These are phyloP conservation scores for Drosophila mauritiana DNA, from an alignment of 1,140 invertebrate species.

Conservation along the genomic window DNA sequence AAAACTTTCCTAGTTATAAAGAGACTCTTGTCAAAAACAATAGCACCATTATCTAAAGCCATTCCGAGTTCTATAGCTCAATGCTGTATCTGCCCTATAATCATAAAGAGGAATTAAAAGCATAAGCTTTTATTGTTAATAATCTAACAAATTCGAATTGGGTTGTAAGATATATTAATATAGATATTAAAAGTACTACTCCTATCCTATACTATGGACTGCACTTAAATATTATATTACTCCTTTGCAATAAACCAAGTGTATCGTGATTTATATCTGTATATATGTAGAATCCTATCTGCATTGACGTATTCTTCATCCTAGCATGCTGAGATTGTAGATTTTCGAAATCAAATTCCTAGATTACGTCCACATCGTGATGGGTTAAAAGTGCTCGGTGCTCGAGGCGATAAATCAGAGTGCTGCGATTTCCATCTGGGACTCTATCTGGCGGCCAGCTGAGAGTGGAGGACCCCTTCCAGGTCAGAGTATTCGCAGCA, in stretches of 20 bases:
- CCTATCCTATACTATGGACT: too few relatives aligned
- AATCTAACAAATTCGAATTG: too few relatives aligned
- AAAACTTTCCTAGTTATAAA: constrained; percentile 9
- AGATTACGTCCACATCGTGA: neutral
- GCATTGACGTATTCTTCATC: neutral
- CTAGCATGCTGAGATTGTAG: neutral
- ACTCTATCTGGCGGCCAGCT: neutral
- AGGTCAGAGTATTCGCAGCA: constrained; percentile 45
- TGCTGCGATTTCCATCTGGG: neutral
- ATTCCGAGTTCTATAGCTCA: neutral
- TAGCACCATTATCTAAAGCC: constrained; percentile 5
- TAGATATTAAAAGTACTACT: too few relatives aligned
- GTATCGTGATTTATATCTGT: too few relatives aligned
- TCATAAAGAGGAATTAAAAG: too few relatives aligned
- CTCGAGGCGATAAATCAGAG: neutral
- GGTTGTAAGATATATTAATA: too few relatives aligned
- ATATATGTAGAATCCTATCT: too few relatives aligned
- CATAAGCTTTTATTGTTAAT: neutral
- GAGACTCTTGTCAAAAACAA: neutral
- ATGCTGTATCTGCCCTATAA: neutral
- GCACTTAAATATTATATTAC: too few relatives aligned
- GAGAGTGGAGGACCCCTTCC: neutral
- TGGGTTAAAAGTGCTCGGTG: neutral
- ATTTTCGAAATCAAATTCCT: neutral
- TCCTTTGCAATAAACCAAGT: too few relatives aligned